Conservation (phyloP, 2,113 vertebrate genomes). For the Tapirus terrestris region DNA sequence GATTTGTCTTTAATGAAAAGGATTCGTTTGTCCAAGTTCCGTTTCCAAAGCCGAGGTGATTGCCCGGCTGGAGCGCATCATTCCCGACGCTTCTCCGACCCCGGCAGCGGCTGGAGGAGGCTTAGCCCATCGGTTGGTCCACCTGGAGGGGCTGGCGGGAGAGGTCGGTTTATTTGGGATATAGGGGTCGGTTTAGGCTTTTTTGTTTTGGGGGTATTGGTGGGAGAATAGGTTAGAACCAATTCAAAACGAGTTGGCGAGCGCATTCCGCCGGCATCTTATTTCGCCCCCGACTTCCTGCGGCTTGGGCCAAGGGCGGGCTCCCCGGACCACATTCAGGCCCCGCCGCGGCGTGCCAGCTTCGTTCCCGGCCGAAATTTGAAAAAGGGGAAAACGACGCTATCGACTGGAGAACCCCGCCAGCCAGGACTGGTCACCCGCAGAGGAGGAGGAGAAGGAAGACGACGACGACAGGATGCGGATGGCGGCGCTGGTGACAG, state of each 20-base stretch:
- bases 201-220: neutral
- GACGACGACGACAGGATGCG: slow-evolving; percentile 3
- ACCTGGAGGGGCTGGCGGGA: slow-evolving; percentile 38
- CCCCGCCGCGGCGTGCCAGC: neutral
- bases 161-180: slow-evolving; percentile 55
- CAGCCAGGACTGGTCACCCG: slow-evolving; percentile 39
- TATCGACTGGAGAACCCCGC: slow-evolving; percentile 40
- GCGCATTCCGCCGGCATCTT: slow-evolving; percentile 11
- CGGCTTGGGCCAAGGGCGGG: slow-evolving; percentile 17
- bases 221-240: neutral
- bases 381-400: slow-evolving; percentile 38
- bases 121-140: neutral
- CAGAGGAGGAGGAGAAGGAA: slow-evolving; percentile 13
- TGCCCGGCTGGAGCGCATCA: slow-evolving; percentile 38
- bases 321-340: neutral
- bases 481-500: slow-evolving; percentile 60
- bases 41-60: neutral
- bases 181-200: slow-evolving; percentile 31
- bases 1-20: slow-evolving; percentile 80
- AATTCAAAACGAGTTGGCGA: slow-evolving; percentile 45
- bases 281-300: slow-evolving; percentile 44
- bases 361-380: slow-evolving; percentile 68
- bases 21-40: slow-evolving; percentile 70
- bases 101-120: neutral
- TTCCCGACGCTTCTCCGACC: neutral